Evolutionary conservation across 2,888 invertebrate species (phyloP).

Genomic region (Coelinius sp.): DNA sequence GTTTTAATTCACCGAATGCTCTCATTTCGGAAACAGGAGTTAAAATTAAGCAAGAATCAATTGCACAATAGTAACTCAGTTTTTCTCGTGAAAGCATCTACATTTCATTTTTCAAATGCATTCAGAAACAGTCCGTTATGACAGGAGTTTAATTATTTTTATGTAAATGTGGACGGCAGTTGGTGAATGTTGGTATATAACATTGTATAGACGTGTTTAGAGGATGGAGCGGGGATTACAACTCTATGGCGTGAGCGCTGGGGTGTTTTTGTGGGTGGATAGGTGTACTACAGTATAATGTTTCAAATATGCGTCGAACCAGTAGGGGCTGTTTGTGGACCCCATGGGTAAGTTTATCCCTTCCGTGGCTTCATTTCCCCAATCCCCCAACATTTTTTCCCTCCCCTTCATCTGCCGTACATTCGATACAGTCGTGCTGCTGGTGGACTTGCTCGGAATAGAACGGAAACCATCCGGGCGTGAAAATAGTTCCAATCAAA

Average conservation of each 20-base stretch:
- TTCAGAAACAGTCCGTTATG: slow-evolving; percentile 7
- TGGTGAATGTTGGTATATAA: slow-evolving; percentile 10
- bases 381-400: not conserved
- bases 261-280: slow-evolving; percentile 13
- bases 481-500: not conserved
- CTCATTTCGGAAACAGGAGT: no score
- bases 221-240: slow-evolving; percentile 42
- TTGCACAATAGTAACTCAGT: not conserved
- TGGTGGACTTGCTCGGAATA: not conserved
- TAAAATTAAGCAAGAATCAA: not conserved
- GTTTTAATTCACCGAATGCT: no score
- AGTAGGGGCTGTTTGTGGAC: slow-evolving; percentile 25
- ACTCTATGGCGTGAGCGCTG: slow-evolving; percentile 54
- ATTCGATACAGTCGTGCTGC: not conserved
- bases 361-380: slow-evolving; percentile 13
- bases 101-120: not conserved
- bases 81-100: not conserved
- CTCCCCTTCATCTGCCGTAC: not conserved
- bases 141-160: slow-evolving; percentile 61
- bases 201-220: slow-evolving; percentile 5
- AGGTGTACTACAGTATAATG: slow-evolving; percentile 21
- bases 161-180: slow-evolving; percentile 53
- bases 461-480: not conserved
- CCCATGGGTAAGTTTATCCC: slow-evolving; percentile 25
- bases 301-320: slow-evolving; percentile 27